These are phyloP conservation scores for Mya arenaria DNA, from an alignment of 1,140 invertebrate species.

Conservation along the genomic window DNA sequence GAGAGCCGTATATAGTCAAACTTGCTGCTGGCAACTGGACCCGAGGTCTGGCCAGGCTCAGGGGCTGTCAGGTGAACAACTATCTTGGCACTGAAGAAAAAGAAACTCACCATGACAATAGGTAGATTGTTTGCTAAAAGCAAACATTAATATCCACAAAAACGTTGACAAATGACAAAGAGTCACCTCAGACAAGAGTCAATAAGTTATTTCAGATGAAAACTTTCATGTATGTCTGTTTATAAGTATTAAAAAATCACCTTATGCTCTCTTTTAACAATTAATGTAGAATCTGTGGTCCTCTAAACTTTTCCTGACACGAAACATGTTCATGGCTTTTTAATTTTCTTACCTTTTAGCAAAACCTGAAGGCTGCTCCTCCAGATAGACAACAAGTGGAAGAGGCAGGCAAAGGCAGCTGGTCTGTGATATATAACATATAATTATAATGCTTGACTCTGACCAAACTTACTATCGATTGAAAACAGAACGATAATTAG, in stretches of 20 bases:
- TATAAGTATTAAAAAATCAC: neutral
- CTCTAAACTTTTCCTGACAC: no score
- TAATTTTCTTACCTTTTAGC: constrained; percentile 71
- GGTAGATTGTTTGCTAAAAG: neutral
- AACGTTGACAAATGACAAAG: neutral
- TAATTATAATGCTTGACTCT: neutral
- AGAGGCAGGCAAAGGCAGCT: constrained; percentile 86
- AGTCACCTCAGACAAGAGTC: neutral
- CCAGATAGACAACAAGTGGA: constrained; percentile 87
- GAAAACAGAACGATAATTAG: no score
- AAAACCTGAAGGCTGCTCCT: constrained; percentile 91
- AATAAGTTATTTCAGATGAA: neutral
- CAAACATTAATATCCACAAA: neutral
- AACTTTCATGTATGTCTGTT: neutral
- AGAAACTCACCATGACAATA: neutral
- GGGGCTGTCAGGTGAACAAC: constrained; percentile 89
- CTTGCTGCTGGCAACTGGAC: constrained; percentile 87
- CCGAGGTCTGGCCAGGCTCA: constrained; percentile 85
- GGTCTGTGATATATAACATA: constrained; percentile 82
- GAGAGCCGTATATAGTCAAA: constrained; percentile 92
- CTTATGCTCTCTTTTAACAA: no score
- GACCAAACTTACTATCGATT: no score
- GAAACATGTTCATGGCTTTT: neutral
- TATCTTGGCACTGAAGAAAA: constrained; percentile 87
- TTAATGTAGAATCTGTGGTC: no score